Evolutionary conservation across 2,113 vertebrate species (phyloP).

Genomic region (Picathartes gymnocephalus): DNA sequence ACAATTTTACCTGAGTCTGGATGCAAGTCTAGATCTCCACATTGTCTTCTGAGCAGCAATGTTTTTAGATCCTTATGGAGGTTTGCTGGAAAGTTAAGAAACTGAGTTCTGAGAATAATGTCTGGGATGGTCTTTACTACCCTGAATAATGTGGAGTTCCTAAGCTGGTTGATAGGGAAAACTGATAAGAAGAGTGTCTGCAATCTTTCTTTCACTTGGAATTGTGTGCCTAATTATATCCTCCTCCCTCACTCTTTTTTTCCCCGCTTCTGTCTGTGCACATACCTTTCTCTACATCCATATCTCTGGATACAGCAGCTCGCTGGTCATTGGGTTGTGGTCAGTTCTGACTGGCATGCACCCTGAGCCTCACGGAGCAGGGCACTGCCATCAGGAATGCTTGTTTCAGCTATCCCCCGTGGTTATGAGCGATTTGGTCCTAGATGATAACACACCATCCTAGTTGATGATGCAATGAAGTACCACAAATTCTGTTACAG

Average conservation of each 20-base stretch:
- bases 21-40: background rate
- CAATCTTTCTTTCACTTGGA: background rate
- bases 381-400: background rate
- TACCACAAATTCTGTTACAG: background rate
- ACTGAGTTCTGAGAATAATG: background rate
- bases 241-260: background rate
- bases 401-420: fast-evolving
- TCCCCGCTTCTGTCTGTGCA: fast-evolving
- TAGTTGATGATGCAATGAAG: background rate
- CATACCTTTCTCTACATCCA: background rate
- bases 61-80: background rate
- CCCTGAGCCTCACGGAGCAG: fast-evolving
- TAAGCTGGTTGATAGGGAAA: background rate
- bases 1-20: background rate
- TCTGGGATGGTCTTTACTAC: background rate
- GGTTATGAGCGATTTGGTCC: background rate
- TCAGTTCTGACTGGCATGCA: background rate
- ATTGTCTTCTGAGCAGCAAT: background rate
- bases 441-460: background rate
- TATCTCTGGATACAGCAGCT: background rate
- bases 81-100: background rate
- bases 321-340: background rate
- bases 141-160: background rate
- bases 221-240: background rate
- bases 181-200: background rate